These are phyloP conservation scores for Florisuga fusca DNA, from an alignment of 2,797 vertebrate species.

Conservation along the genomic window DNA sequence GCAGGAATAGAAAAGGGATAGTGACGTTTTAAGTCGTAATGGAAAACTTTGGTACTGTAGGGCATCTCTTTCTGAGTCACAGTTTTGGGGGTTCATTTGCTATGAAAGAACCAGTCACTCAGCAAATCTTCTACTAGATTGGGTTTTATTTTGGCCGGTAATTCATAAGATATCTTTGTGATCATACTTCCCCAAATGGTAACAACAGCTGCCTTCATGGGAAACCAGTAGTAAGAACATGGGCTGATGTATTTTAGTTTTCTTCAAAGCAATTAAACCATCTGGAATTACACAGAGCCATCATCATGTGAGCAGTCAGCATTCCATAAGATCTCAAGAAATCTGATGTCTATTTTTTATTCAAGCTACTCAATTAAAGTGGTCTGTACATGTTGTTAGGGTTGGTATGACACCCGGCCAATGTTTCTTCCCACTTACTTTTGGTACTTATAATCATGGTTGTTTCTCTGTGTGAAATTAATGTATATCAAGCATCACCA, in stretches of 20 bases:
- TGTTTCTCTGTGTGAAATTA: not conserved
- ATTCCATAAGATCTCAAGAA: not conserved
- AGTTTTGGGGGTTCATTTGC: not conserved
- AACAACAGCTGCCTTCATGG: not conserved
- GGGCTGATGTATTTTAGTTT: conserved; percentile 18
- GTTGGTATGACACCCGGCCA: not conserved
- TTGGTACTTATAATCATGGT: not conserved
- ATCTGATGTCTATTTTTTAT: not conserved
- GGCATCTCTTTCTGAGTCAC: not conserved
- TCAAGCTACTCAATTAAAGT: not conserved
- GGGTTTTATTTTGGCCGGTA: not conserved
- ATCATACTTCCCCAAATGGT: not conserved
- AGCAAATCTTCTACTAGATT: not conserved
- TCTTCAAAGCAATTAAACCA: not conserved
- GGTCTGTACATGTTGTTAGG: not conserved
- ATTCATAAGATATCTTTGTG: not conserved
- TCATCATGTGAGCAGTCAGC: not conserved
- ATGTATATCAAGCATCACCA: not conserved
- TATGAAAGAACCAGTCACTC: not conserved
- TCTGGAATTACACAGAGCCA: not conserved
- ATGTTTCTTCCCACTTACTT: not conserved
- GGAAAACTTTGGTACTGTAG: not conserved
- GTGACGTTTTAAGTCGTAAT: not conserved
- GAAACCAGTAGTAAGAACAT: conserved; percentile 1
- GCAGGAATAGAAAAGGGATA: not conserved